These are phyloP conservation scores for Erebia ligea DNA, from an alignment of 2,888 invertebrate species.

Conservation along the genomic window DNA sequence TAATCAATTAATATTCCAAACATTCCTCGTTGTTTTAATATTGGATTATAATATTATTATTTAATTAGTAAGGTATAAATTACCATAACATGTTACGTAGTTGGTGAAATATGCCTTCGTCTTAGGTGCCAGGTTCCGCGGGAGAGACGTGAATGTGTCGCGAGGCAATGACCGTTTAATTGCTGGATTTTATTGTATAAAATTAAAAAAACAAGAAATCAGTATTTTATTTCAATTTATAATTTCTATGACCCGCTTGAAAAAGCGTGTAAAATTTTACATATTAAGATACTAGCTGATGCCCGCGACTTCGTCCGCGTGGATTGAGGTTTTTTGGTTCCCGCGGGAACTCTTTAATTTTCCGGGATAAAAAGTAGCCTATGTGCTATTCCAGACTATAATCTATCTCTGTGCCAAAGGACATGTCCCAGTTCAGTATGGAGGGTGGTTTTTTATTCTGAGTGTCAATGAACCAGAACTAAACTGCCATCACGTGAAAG, in stretches of 20 bases:
- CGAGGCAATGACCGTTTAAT: conserved; percentile 20
- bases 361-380: no score
- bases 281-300: neutral
- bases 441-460: no score
- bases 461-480: no score
- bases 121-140: neutral
- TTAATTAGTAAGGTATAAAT: conserved; percentile 16
- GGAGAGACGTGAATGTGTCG: conserved; percentile 1
- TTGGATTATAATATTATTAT: conserved; percentile 32
- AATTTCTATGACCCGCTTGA: neutral
- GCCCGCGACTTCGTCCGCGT: no score
- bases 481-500: no score
- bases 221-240: neutral
- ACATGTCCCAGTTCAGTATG: no score
- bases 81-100: conserved; percentile 33
- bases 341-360: no score
- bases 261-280: neutral
- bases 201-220: conserved; percentile 3
- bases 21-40: conserved; percentile 22
- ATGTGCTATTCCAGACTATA: no score
- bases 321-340: no score
- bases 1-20: conserved; percentile 27
- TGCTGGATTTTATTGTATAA: conserved; percentile 13
- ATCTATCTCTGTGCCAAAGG: no score
- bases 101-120: conserved; percentile 11